These are phyloP conservation scores for Dendrocincla fuliginosa DNA, from an alignment of 2,797 vertebrate species.

Conservation along the genomic window DNA sequence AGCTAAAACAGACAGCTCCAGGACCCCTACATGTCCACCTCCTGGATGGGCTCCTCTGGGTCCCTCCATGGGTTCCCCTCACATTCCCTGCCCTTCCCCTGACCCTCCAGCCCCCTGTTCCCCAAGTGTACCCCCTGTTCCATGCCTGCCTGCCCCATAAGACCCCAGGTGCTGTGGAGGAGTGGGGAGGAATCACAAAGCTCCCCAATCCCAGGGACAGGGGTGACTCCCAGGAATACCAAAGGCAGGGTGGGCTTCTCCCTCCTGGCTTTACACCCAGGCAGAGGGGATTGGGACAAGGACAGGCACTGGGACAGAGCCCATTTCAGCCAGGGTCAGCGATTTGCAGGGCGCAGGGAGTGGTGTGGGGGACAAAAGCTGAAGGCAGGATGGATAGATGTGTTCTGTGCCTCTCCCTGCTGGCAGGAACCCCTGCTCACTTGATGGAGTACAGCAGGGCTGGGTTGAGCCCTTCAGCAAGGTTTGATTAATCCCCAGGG, in stretches of 20 bases:
- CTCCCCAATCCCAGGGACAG: neutral
- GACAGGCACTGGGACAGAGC: neutral
- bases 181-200: neutral
- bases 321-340: neutral
- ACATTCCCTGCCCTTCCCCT: neutral
- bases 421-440: neutral
- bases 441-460: neutral
- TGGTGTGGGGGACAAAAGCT: neutral
- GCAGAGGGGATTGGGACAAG: neutral
- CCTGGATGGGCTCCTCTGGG: neutral
- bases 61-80: neutral
- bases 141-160: neutral
- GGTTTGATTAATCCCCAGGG: neutral
- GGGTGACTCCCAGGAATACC: neutral
- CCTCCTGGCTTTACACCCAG: neutral
- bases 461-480: constrained; percentile 23
- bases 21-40: neutral
- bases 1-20: neutral
- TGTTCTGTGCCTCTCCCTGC: neutral
- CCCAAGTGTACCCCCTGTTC: neutral
- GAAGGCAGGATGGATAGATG: neutral
- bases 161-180: rapidly evolving
- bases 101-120: neutral
- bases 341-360: neutral
- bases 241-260: neutral